Conservation (phyloP, 2,797 vertebrate species). For the Manis pentadactyla region DNA sequence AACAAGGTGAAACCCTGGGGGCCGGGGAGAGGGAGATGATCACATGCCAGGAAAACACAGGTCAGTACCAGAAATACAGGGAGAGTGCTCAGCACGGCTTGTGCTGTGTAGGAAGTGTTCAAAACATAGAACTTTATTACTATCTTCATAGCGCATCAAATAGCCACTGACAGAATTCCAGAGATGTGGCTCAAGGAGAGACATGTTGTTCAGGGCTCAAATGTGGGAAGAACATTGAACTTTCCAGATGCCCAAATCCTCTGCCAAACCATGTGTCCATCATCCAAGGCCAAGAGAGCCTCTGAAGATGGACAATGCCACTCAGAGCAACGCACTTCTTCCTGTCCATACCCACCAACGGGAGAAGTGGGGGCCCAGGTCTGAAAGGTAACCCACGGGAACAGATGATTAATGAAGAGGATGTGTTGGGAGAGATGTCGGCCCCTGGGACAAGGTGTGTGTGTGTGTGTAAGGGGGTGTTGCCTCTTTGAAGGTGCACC, state of each 20-base stretch:
- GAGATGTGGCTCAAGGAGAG: background rate
- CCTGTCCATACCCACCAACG: background rate
- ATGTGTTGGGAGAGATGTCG: background rate
- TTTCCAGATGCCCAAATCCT: background rate
- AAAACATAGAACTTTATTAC: too few species aligned
- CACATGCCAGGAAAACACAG: background rate
- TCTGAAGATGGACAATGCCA: background rate
- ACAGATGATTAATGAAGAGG: background rate
- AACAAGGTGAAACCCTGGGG: background rate
- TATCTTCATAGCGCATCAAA: background rate
- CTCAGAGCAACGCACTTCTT: background rate
- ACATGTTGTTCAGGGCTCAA: background rate
- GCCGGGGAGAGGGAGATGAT: background rate
- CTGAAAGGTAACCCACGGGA: background rate
- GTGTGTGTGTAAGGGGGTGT: too few species aligned
- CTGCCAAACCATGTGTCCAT: background rate
- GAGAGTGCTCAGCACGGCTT: background rate
- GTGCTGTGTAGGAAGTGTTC: background rate
- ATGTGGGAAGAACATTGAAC: background rate
- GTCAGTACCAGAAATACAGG: rapidly evolving
- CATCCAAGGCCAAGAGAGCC: background rate
- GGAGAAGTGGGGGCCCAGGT: background rate
- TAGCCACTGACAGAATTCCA: background rate
- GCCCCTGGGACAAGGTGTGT: background rate
- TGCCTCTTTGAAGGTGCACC: background rate